Evolutionary conservation across 2,888 invertebrate genomes (phyloP).

Genomic region (Sacculina carcini): DNA sequence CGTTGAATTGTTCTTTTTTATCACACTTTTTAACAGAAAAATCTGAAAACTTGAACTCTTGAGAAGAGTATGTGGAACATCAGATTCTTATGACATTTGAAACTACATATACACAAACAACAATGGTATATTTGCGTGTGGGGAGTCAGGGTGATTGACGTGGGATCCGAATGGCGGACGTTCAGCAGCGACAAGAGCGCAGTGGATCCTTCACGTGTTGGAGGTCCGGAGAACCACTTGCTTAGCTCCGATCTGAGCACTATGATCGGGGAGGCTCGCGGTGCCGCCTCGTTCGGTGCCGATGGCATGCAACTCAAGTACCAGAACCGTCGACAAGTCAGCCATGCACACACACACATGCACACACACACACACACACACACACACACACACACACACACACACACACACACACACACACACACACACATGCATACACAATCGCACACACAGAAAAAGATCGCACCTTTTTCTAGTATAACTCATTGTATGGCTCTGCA

Average conservation of each 20-base stretch:
- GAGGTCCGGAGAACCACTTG: conserved; percentile 92
- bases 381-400: neutral
- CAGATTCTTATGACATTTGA: too few relatives aligned
- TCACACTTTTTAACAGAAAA: too few relatives aligned
- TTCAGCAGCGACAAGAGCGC: conserved; percentile 95
- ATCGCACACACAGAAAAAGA: too few relatives aligned
- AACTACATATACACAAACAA: too few relatives aligned
- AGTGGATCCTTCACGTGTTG: conserved; percentile 96
- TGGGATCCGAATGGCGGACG: conserved; percentile 99
- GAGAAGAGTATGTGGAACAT: too few relatives aligned
- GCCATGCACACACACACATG: conserved; percentile 15
- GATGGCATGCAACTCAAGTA: conserved; percentile 43
- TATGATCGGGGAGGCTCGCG: conserved; percentile 48
- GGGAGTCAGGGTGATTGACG: conserved; percentile 98
- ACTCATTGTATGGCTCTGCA: too few relatives aligned
- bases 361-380: neutral
- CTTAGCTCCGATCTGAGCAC: conserved; percentile 89
- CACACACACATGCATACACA: too few relatives aligned
- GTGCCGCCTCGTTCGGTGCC: conserved; percentile 62
- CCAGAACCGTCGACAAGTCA: conserved; percentile 33
- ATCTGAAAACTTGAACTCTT: too few relatives aligned
- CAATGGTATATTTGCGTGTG: too few relatives aligned
- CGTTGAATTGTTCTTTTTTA: too few relatives aligned
- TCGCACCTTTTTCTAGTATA: too few relatives aligned
- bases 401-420: too few relatives aligned